phyloP scores from a whole-genome alignment of 92 coral and sea anemone genomes.

The Actinernus sp. region DNA sequence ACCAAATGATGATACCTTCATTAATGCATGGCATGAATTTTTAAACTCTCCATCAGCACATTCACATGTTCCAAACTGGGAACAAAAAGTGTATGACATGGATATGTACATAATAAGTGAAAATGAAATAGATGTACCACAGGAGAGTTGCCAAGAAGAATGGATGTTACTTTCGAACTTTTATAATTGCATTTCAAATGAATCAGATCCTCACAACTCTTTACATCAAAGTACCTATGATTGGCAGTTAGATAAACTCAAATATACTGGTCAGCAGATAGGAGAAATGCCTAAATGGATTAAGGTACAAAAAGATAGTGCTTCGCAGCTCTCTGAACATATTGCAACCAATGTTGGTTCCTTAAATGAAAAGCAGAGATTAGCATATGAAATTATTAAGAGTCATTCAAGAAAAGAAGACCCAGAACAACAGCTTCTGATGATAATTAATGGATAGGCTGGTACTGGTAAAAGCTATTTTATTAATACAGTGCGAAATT shows the following conservation, averaged over 20 bases:
- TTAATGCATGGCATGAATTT: slow-evolving; percentile 56
- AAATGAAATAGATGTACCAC: too few relatives aligned
- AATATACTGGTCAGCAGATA: slow-evolving; percentile 52
- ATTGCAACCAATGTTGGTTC: slow-evolving; percentile 15
- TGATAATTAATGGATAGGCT: slow-evolving; percentile 53
- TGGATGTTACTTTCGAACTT: slow-evolving; percentile 68
- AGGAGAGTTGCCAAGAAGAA: too few relatives aligned
- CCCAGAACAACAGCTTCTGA: slow-evolving; percentile 39
- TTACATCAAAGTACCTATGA: slow-evolving; percentile 2
- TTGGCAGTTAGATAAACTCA: slow-evolving; percentile 30
- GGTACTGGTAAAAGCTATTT: slow-evolving; percentile 61
- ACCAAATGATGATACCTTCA: slow-evolving; percentile 31
- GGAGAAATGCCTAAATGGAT: slow-evolving; percentile 63
- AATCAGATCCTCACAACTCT: too few relatives aligned
- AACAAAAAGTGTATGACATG: slow-evolving; percentile 10
- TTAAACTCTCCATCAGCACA: slow-evolving; percentile 60
- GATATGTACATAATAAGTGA: too few relatives aligned
- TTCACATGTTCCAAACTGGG: slow-evolving; percentile 61
- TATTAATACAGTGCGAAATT: slow-evolving; percentile 33
- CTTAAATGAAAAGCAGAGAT: slow-evolving; percentile 59
- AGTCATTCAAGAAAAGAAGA: slow-evolving; percentile 25
- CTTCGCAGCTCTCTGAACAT: not conserved
- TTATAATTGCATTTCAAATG: slow-evolving; percentile 42
- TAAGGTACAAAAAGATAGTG: too few relatives aligned
- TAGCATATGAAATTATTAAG: slow-evolving; percentile 58